Percentiles rank a stretch among this genome's conserved stretches.
These are phyloP conservation scores for Heliconius himera DNA, from an alignment of 1,140 invertebrate species.

Conservation along the genomic window DNA sequence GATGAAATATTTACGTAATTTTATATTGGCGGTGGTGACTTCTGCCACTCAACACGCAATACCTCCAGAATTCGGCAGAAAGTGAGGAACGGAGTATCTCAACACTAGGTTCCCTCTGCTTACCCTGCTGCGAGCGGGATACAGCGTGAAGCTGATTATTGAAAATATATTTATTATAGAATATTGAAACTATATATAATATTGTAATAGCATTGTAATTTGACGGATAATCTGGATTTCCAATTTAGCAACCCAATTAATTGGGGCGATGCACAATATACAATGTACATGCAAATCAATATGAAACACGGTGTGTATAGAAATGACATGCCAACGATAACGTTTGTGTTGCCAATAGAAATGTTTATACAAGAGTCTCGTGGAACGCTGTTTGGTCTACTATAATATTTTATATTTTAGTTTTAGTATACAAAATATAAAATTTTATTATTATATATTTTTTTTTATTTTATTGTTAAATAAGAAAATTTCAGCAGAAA, in stretches of 20 bases:
- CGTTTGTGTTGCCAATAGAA: neutral
- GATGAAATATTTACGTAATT: too few relatives aligned
- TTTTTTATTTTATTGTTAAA: too few relatives aligned
- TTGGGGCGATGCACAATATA: neutral
- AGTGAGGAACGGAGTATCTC: too few relatives aligned
- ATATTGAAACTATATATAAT: neutral
- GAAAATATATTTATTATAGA: too few relatives aligned
- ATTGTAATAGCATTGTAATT: neutral
- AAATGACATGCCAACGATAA: conserved; percentile 3
- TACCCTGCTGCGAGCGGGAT: too few relatives aligned
- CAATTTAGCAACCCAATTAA: conserved; percentile 6
- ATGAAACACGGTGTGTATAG: neutral
- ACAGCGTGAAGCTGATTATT: too few relatives aligned
- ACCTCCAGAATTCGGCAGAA: too few relatives aligned
- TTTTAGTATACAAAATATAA: neutral
- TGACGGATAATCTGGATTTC: neutral
- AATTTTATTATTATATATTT: neutral
- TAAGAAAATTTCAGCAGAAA: too few relatives aligned
- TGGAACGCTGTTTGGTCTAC: neutral
- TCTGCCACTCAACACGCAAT: too few relatives aligned
- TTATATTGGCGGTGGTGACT: too few relatives aligned
- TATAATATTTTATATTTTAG: neutral
- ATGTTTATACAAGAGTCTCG: neutral
- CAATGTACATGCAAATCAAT: neutral
- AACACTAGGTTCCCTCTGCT: too few relatives aligned